phyloP scores from a whole-genome alignment of 2,888 invertebrate genomes.

The Calliopum simillimum region DNA sequence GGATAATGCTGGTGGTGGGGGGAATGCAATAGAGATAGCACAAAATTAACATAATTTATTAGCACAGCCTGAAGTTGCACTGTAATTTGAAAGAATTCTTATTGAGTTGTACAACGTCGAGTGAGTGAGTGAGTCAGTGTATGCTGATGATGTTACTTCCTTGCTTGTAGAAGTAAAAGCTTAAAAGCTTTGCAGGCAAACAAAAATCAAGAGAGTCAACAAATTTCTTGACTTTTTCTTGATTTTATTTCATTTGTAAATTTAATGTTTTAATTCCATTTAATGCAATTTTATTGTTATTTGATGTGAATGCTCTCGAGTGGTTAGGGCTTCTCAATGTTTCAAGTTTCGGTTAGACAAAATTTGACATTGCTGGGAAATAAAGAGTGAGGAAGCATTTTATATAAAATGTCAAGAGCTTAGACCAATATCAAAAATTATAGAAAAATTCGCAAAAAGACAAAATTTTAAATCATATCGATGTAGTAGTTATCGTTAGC shows the following conservation, averaged over 20 bases:
- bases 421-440: too few species aligned
- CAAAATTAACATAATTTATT: constrained; percentile 61
- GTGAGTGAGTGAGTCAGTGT: too few species aligned
- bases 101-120: background rate
- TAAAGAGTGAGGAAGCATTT: too few species aligned
- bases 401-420: too few species aligned
- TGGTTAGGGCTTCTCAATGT: too few species aligned
- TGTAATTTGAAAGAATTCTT: constrained; percentile 18
- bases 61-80: constrained; percentile 40
- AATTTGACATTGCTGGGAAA: too few species aligned
- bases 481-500: too few species aligned
- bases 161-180: background rate
- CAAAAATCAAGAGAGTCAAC: constrained; percentile 17
- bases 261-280: constrained; percentile 17
- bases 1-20: background rate
- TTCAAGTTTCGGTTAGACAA: too few species aligned
- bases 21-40: constrained; percentile 20
- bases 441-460: too few species aligned
- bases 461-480: too few species aligned
- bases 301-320: too few species aligned
- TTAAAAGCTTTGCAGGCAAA: constrained; percentile 12
- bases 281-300: background rate
- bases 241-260: background rate
- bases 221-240: constrained; percentile 5
- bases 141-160: too few species aligned